These are phyloP conservation scores for Pachydiplax longipennis DNA, from an alignment of 2,888 invertebrate genomes.

Conservation along the genomic window DNA sequence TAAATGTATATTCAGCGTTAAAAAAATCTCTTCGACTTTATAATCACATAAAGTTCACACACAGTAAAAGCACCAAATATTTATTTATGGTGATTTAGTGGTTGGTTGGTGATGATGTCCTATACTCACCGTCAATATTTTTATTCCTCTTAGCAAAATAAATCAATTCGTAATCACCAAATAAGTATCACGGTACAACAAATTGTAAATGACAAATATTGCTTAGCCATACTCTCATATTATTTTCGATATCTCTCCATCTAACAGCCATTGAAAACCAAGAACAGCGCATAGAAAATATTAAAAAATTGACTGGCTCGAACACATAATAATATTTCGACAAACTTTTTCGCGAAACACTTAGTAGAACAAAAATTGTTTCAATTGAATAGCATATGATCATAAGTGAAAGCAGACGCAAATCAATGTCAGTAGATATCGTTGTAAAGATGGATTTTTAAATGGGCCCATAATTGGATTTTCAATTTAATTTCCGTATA, in stretches of 20 bases:
- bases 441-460: not conserved
- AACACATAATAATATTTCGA: not conserved
- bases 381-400: not conserved
- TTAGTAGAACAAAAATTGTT: not conserved
- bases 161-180: not conserved
- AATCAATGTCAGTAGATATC: constrained; percentile 19
- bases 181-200: not conserved
- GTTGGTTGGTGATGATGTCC: no score
- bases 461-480: not conserved
- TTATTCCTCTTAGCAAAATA: not conserved
- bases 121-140: not conserved
- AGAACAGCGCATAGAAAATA: no score
- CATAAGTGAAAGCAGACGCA: not conserved
- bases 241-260: no score
- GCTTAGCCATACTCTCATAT: no score
- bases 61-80: no score
- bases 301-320: not conserved
- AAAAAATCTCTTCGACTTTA: no score
- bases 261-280: no score
- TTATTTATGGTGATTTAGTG: no score
- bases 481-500: not conserved
- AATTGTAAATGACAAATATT: not conserved
- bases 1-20: not conserved
- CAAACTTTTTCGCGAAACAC: not conserved
- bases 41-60: no score